Conservation (phyloP, 2,113 vertebrate genomes). For the Indicator indicator region DNA sequence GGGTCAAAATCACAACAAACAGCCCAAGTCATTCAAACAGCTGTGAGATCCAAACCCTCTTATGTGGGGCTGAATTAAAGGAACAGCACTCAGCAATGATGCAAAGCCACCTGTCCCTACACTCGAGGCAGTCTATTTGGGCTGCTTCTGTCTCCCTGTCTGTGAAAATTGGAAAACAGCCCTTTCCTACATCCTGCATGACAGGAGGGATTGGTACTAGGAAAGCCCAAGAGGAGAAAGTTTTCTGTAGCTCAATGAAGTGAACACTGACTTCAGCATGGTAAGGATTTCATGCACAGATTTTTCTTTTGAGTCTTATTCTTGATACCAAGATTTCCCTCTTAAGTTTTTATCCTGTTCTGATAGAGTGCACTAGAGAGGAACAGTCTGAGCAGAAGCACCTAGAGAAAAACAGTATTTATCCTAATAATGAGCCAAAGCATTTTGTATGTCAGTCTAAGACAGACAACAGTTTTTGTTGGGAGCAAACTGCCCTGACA, state of each 20-base stretch:
- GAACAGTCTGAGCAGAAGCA: not conserved
- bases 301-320: not conserved
- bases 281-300: not conserved
- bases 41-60: not conserved
- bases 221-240: not conserved
- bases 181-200: not conserved
- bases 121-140: not conserved
- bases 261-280: not conserved
- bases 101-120: not conserved
- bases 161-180: not conserved
- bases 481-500: not conserved
- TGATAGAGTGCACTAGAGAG: not conserved
- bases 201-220: not conserved
- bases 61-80: fast-evolving
- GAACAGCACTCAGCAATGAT: fast-evolving
- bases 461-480: not conserved
- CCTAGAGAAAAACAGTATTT: not conserved
- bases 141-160: not conserved
- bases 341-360: not conserved
- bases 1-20: not conserved
- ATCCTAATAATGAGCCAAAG: not conserved
- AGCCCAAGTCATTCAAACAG: not conserved
- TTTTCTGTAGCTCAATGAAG: not conserved
- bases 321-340: not conserved
- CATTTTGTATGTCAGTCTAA: not conserved